A percentile compares a stretch with the other conserved stretches of the same genome.
Conservation (phyloP, 2,888 invertebrate genomes). For the Oligia strigilis region DNA sequence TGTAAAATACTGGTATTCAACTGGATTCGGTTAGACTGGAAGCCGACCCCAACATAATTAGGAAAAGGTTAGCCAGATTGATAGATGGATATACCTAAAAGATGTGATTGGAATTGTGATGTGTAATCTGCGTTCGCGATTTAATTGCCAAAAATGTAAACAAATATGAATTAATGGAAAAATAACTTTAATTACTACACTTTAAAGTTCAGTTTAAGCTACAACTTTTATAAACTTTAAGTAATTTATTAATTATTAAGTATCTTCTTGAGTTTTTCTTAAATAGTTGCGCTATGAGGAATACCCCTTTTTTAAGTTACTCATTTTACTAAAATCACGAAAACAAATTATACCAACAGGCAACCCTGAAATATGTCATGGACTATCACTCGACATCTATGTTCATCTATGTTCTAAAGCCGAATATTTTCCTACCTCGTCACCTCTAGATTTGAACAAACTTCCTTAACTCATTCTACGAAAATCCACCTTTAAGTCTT, state of each 20-base stretch:
- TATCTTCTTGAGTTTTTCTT: too few relatives aligned
- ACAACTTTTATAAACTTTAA: too few relatives aligned
- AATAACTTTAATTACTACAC: too few relatives aligned
- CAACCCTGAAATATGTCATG: conserved; percentile 83
- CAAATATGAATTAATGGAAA: too few relatives aligned
- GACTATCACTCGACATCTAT: conserved; percentile 86
- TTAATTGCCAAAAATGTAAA: too few relatives aligned
- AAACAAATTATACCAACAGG: conserved; percentile 40
- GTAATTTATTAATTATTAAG: too few relatives aligned
- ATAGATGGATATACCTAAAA: background rate
- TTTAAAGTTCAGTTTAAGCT: too few relatives aligned
- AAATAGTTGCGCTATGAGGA: too few relatives aligned
- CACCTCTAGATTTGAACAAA: conserved; percentile 79
- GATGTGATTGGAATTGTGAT: background rate
- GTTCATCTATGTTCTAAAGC: conserved; percentile 86
- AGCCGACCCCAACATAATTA: too few relatives aligned
- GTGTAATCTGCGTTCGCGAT: too few relatives aligned
- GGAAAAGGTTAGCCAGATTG: too few relatives aligned
- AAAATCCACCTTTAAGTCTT: conserved; percentile 66
- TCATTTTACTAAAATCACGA: conserved; percentile 15
- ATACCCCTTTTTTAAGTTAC: background rate
- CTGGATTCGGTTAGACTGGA: background rate
- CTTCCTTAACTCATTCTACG: conserved; percentile 40
- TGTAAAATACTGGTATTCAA: background rate
- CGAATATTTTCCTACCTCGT: conserved; percentile 89